Evolutionary conservation across 2,888 invertebrate genomes (phyloP).

Genomic region (Tenthredo distinguenda): DNA sequence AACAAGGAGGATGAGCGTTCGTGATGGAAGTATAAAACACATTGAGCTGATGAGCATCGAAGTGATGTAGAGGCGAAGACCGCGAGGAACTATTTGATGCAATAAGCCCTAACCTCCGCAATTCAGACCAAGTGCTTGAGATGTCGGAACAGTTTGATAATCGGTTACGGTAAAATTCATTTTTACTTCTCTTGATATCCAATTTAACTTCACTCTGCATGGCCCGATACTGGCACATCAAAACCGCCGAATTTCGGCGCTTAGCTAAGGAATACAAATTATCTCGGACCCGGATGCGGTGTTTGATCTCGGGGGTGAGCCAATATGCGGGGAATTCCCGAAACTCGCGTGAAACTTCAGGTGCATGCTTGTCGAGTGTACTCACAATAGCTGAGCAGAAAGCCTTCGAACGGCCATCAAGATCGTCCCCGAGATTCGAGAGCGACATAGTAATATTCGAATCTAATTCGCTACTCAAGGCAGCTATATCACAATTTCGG

Average conservation of each 20-base stretch:
- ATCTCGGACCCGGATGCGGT: not conserved
- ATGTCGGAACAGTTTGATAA: not conserved
- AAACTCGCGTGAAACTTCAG: not conserved
- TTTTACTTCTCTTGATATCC: not conserved
- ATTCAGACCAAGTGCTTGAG: not conserved
- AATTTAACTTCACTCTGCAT: not conserved
- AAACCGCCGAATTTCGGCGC: not conserved
- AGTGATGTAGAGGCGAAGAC: not conserved
- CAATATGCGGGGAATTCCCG: not conserved
- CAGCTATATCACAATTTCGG: not conserved
- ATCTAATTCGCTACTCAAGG: not conserved
- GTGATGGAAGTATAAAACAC: not conserved
- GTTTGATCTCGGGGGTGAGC: not conserved
- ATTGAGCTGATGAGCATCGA: not conserved
- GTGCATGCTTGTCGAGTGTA: not conserved
- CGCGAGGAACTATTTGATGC: not conserved
- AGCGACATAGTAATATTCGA: not conserved
- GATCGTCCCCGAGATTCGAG: not conserved
- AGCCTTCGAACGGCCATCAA: not conserved
- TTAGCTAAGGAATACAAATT: not conserved
- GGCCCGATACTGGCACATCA: not conserved
- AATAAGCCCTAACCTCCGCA: no score
- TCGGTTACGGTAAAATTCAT: not conserved
- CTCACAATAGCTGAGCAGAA: not conserved
- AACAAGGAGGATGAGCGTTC: not conserved